phyloP scores from a whole-genome alignment of 2,888 invertebrate species.

The Oscheius onirici region DNA sequence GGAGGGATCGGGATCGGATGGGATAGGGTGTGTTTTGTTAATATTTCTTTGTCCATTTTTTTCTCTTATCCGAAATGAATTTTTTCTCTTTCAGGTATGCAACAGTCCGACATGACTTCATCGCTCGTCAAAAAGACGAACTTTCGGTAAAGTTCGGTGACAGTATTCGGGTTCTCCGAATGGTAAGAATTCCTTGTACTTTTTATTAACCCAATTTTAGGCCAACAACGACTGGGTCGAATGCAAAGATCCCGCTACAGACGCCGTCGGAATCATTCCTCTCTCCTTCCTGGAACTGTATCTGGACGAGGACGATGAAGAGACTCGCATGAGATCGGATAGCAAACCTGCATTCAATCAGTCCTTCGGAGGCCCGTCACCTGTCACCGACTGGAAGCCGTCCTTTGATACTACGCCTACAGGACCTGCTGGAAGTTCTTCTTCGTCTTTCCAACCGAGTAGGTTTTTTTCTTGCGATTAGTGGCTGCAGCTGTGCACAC shows the following conservation, averaged over 20 bases:
- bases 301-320: conserved; percentile 57
- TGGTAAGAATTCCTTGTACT: conserved; percentile 30
- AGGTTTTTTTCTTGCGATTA: conserved; percentile 3
- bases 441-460: conserved; percentile 11
- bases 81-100: conserved; percentile 49
- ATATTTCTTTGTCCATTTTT: not conserved
- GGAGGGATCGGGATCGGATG: conserved; percentile 21
- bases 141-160: conserved; percentile 57
- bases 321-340: not conserved
- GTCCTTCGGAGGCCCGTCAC: conserved; percentile 12
- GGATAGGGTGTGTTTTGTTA: conserved; percentile 8
- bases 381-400: conserved; percentile 12
- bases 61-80: not conserved
- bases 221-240: conserved; percentile 62
- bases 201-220: conserved; percentile 5
- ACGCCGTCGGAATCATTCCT: conserved; percentile 61
- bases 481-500: not conserved
- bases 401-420: conserved; percentile 2
- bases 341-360: conserved; percentile 13
- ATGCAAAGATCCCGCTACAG: conserved; percentile 61
- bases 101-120: conserved; percentile 61
- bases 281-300: conserved; percentile 63
- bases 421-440: no score
- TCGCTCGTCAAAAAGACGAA: conserved; percentile 60
- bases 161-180: conserved; percentile 57